Percentiles rank a stretch among this genome's conserved stretches.
phyloP scores from a whole-genome alignment of 1,140 invertebrate species.

The Cydia pomonella region DNA sequence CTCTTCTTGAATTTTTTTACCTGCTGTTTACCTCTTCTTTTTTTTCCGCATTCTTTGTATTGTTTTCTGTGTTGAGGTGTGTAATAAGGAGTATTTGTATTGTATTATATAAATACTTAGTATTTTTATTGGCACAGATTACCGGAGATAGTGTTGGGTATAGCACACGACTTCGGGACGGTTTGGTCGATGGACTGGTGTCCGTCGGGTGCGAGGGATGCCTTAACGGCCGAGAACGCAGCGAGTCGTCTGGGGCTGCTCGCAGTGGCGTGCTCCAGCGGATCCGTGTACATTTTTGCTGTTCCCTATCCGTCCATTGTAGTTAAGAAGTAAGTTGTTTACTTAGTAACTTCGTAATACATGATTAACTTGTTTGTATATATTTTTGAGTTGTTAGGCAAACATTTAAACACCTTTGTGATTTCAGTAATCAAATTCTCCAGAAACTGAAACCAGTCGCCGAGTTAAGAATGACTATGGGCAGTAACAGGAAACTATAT shows the following conservation, averaged over 20 bases:
- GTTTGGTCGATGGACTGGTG: slow-evolving; percentile 88
- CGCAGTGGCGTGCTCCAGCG: slow-evolving; percentile 85
- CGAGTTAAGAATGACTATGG: slow-evolving; percentile 54
- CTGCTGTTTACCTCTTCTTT: no score
- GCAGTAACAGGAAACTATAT: slow-evolving; percentile 42
- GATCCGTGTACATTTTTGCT: slow-evolving; percentile 83
- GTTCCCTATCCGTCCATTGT: slow-evolving; percentile 79
- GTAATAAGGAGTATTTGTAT: no score
- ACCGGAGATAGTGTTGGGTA: slow-evolving; percentile 70
- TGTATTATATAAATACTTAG: neutral
- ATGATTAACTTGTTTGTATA: no score
- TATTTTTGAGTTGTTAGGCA: neutral
- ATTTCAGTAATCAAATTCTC: slow-evolving; percentile 41
- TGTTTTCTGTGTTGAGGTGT: no score
- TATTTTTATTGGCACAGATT: slow-evolving; percentile 42
- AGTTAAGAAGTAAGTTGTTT: slow-evolving; percentile 46
- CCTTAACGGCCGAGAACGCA: slow-evolving; percentile 44
- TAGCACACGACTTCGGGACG: slow-evolving; percentile 84
- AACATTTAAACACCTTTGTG: slow-evolving; percentile 2
- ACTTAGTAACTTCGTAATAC: neutral
- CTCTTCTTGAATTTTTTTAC: no score
- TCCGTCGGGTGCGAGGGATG: slow-evolving; percentile 85
- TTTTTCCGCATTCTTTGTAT: no score
- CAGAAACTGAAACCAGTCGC: slow-evolving; percentile 59
- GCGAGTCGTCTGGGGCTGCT: slow-evolving; percentile 83